Base-by-base conservation (phyloP, 2,113 vertebrate genomes). In the Alouatta palliata region DNA sequence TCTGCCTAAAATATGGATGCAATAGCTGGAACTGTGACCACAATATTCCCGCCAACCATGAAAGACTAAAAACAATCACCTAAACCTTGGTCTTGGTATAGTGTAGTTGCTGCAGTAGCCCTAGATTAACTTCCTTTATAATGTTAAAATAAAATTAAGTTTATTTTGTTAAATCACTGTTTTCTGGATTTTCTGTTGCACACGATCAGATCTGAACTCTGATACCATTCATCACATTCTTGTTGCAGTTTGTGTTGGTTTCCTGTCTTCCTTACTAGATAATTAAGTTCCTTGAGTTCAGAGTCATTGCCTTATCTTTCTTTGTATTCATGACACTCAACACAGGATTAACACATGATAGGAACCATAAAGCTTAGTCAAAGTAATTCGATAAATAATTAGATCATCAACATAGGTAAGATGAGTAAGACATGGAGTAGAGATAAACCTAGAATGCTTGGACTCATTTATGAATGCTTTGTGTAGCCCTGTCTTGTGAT, bases 341-440 rank as follows among this genome's bases (percentile, higher is more conserved):
- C 61, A 45, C 73, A 83, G 73, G 64, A 79, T 90, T 80, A 93
- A 80, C 43, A 90, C 23, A 37, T 20, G 52, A 73, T 73, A 85
- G 9, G 27, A 30, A 90, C 64, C 30, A 43, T 64, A 52, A 90
- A 93, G 20, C 10, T 81, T 87, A n/a, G 75, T 80, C 52, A 95
- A 81, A 87, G 83, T 81, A 87, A 64, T 35, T 87, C 64, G 14
- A 80, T 87, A 80, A 80, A 81, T 71, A 91, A 86, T 80, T 80
- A 43, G 16, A 81, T 82, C 6, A 52, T 43, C 75, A 81, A 73
- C n/a, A 73, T 54, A 43, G 30, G 30, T 81, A 40, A 87, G 27
- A 64, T 27, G 45, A 64, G 49, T 77, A 89, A 88, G 14, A 58
- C 19, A 3, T 30, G 20, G 25, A 56, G n/a, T 56, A 92, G 35